phyloP scores from a whole-genome alignment of 35 echinoderm and acorn worm genomes.

The Strongylocentrotus purpuratus region DNA sequence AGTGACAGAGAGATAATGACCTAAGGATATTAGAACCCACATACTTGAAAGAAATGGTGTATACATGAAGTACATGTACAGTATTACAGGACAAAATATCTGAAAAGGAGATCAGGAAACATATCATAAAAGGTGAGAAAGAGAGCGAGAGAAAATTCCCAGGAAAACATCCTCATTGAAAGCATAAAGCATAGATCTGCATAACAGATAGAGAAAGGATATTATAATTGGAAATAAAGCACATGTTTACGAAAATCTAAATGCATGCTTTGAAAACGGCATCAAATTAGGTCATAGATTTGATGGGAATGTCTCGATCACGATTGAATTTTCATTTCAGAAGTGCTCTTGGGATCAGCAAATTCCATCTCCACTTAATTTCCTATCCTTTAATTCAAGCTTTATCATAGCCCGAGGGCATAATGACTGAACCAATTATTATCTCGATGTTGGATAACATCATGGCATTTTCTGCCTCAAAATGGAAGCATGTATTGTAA shows the following conservation, averaged over 20 bases:
- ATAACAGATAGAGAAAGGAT: background rate
- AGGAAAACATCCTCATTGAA: too few relatives aligned
- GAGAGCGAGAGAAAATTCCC: background rate
- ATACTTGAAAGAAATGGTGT: too few relatives aligned
- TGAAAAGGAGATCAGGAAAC: background rate
- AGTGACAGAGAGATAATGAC: background rate
- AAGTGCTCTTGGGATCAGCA: background rate
- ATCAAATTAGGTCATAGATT: background rate
- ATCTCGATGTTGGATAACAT: background rate
- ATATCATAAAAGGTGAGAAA: background rate
- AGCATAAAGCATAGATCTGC: background rate
- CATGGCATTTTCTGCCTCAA: background rate
- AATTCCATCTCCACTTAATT: background rate
- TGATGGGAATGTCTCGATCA: background rate
- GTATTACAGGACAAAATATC: background rate
- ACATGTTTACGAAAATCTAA: too few relatives aligned
- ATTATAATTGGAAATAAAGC: too few relatives aligned
- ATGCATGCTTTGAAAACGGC: too few relatives aligned
- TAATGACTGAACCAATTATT: slow-evolving; percentile 5
- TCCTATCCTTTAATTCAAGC: slow-evolving; percentile 10
- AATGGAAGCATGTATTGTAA: background rate
- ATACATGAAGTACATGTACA: too few relatives aligned
- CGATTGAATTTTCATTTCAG: background rate
- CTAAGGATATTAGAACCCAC: too few relatives aligned
- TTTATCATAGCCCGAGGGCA: background rate